Base-by-base conservation (phyloP, 2,797 vertebrate species). In the Hypotaenidia okinawae region DNA sequence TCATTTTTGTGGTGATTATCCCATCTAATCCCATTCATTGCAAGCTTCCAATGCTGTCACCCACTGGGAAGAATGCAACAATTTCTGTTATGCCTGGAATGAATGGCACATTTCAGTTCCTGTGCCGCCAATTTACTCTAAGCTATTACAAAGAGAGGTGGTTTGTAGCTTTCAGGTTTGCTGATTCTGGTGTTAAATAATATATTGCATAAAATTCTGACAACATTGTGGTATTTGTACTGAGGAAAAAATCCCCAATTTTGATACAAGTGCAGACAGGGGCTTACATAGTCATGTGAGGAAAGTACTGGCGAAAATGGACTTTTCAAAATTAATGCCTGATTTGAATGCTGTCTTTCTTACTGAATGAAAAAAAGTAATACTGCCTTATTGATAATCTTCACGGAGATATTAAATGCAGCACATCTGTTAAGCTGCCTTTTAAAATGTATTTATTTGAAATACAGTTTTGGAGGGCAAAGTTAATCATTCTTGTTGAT, bases 11-110 rank as follows among this genome's bases (percentile, higher is more conserved):
- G 57, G 59, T 84, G 85, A 95, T 96, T 94, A 96, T 94, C 74
- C 89, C 51, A 64, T 80, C 93, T 94, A 95, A 96, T 97, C 97
- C 94, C 92, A 89, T 94, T 95, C 87, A 49, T 39, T 92, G 58
- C 75, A 32, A 77, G 66, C 74, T 95, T 92, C 90, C 93, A 96
- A 47, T 81, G 90, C 84, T 96, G 87, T 87, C 82, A 84, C 74
- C 89, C 85, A 86, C 73, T 68, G 87, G 74, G 88, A 93, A 84
- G 93, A 84, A n/a, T 28, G n/a, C 73, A 93, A 33, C 59, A 16
- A 78, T 94, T 96, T 45, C 89, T 91, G 77, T 79, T 88, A 63
- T 79, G 85, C 39, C 70, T 90, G 87, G 69, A 91, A 81, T 92
- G 91, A 94, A 89, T 70, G 55, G 73, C 0, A 2, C 12, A 5